phyloP scores from a whole-genome alignment of 1,140 invertebrate genomes.

The Magallana gigas region DNA sequence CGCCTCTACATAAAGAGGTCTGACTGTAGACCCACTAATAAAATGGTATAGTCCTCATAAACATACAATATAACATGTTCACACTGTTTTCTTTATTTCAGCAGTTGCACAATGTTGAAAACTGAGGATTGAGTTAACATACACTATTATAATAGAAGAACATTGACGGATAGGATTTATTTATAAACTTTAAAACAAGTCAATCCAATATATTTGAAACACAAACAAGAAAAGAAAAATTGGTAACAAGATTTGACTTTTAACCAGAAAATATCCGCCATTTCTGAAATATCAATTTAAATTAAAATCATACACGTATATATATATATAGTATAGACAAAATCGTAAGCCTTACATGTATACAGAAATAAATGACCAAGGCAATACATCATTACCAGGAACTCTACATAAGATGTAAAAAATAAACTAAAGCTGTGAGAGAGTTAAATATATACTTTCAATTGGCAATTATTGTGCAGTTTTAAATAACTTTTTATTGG shows the following conservation, averaged over 20 bases:
- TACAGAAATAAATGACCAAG: background rate
- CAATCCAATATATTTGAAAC: constrained; percentile 21
- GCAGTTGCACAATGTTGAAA: constrained; percentile 23
- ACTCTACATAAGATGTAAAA: too few species aligned
- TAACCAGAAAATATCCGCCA: background rate
- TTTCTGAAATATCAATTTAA: constrained; percentile 29
- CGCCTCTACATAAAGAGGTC: too few species aligned
- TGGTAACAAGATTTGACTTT: background rate
- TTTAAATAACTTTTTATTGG: too few species aligned
- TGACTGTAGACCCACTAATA: too few species aligned
- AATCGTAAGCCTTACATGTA: background rate
- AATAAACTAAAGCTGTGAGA: too few species aligned
- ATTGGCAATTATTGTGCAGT: too few species aligned
- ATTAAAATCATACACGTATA: constrained; percentile 7
- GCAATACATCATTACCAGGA: too few species aligned
- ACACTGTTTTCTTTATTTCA: background rate
- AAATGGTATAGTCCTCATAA: too few species aligned
- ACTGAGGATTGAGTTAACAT: background rate
- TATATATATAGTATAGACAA: background rate
- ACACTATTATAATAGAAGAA: background rate
- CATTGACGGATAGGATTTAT: constrained; percentile 15
- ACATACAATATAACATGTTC: too few species aligned
- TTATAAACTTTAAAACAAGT: constrained; percentile 14
- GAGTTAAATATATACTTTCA: too few species aligned
- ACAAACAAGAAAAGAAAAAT: constrained; percentile 25